Evolutionary conservation across 2,888 invertebrate genomes (phyloP).

Genomic region (Rhyacophila evoluta): DNA sequence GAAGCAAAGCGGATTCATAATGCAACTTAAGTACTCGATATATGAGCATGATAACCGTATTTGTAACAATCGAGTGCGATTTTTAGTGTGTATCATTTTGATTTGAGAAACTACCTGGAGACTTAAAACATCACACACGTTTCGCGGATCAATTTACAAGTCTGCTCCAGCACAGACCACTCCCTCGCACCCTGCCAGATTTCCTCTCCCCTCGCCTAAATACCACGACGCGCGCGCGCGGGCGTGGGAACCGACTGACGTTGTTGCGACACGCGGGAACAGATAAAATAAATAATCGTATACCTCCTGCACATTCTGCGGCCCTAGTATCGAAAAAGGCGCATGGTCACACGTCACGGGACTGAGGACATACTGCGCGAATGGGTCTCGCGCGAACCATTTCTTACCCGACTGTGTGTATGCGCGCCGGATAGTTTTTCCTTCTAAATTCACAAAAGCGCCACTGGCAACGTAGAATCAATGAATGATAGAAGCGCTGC

Average conservation of each 20-base stretch:
- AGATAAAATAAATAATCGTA: background rate
- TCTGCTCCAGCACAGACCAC: background rate
- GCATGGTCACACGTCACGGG: slow-evolving; percentile 34
- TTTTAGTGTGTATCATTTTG: too few relatives aligned
- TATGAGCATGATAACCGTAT: too few relatives aligned
- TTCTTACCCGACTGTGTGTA: background rate
- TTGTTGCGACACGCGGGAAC: slow-evolving; percentile 23
- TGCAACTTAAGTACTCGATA: too few relatives aligned
- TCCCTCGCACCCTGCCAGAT: slow-evolving; percentile 12
- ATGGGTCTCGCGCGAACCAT: background rate
- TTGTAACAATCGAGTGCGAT: too few relatives aligned
- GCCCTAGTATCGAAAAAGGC: slow-evolving; percentile 28
- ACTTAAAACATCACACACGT: background rate
- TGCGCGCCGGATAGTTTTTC: background rate
- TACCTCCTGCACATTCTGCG: slow-evolving; percentile 39
- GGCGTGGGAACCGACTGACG: slow-evolving; percentile 43
- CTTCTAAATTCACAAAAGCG: slow-evolving; percentile 25
- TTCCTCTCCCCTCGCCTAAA: background rate
- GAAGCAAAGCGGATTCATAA: too few relatives aligned
- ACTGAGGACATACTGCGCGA: slow-evolving; percentile 8
- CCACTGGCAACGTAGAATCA: slow-evolving; percentile 20
- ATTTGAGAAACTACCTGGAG: too few relatives aligned
- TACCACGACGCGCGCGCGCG: slow-evolving; percentile 29
- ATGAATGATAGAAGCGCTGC: too few relatives aligned
- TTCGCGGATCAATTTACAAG: background rate